A percentile compares a stretch with the other conserved stretches of the same genome.
Evolutionary conservation across 2,113 vertebrate genomes (phyloP).

Genomic region (human (Homo sapiens)): GRCh38 chr5:138625501-138626000

Average conservation of each 20-base stretch:
- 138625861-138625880: not conserved
- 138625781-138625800: slow-evolving; percentile 25
- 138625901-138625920: not conserved
- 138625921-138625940: not conserved
- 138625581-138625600: no score
- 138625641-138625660: no score
- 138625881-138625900: not conserved
- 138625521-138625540: no score
- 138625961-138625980: not conserved
- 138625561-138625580: no score
- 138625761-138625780: slow-evolving; percentile 41
- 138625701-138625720: no score
- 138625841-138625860: not conserved
- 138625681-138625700: no score
- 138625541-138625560: no score
- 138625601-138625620: no score
- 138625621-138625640: no score
- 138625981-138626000: slow-evolving; percentile 24
- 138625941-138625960: not conserved
- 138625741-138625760: not conserved
- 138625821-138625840: not conserved
- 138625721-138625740: slow-evolving; percentile 4
- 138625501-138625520: no score
- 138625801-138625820: not conserved
- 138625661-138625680: no score